Evolutionary conservation across 2,888 invertebrate species (phyloP).

Genomic region (Formica aserva): DNA sequence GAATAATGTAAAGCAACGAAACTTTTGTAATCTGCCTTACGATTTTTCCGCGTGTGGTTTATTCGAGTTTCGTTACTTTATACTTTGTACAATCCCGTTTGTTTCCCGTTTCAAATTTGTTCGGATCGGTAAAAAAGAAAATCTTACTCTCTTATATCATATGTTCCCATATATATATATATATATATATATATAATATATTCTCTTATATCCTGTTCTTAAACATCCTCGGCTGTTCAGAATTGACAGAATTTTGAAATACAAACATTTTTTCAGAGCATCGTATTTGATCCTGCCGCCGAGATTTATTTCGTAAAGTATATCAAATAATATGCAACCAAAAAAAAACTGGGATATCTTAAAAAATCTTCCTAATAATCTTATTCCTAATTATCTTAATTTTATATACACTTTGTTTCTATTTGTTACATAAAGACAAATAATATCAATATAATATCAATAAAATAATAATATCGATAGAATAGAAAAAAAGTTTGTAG

Average conservation of each 20-base stretch:
- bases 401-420: conserved; percentile 16
- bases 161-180: neutral
- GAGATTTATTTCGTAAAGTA: neutral
- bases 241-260: neutral
- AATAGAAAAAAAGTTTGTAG: neutral
- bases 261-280: neutral
- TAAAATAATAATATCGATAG: neutral
- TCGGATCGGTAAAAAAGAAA: neutral
- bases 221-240: neutral
- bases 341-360: conserved; percentile 23
- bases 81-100: neutral
- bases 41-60: too few species aligned
- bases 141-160: neutral
- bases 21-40: too few species aligned
- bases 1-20: too few species aligned
- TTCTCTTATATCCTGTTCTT: neutral
- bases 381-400: conserved; percentile 25
- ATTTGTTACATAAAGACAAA: neutral
- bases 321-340: conserved; percentile 10
- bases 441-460: neutral
- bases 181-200: neutral
- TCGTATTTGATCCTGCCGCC: neutral
- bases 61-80: neutral
- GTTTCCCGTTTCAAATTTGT: neutral
- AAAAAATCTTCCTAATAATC: conserved; percentile 15